phyloP scores from a whole-genome alignment of 2,113 vertebrate genomes.

The Diadophis punctatus region DNA sequence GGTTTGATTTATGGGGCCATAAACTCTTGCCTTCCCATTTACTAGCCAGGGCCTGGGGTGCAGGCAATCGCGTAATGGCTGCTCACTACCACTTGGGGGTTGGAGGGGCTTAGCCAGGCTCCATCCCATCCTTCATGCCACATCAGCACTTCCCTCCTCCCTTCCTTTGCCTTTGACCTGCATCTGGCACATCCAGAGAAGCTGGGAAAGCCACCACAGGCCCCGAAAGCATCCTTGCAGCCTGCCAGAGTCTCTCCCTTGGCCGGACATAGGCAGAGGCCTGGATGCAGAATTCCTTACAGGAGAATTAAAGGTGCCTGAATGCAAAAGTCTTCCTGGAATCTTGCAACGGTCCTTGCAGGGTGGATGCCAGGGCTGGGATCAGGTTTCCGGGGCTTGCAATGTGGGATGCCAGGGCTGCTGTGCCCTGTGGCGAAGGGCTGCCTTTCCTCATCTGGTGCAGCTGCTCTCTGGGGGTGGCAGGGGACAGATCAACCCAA shows the following conservation, averaged over 20 bases:
- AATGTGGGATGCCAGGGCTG: too few species aligned
- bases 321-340: background rate
- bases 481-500: background rate
- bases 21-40: constrained; percentile 7
- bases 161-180: background rate
- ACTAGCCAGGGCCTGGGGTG: background rate
- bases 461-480: background rate
- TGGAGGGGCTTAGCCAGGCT: background rate
- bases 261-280: background rate
- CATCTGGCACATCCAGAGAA: accelerated
- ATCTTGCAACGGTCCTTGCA: background rate
- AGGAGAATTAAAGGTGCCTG: background rate
- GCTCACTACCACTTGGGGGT: background rate
- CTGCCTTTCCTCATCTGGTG: background rate
- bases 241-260: background rate
- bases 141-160: background rate
- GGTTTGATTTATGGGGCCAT: constrained; percentile 15
- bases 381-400: background rate
- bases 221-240: background rate
- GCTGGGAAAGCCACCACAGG: background rate
- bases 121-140: background rate
- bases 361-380: too few species aligned
- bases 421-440: background rate
- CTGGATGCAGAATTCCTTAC: background rate
- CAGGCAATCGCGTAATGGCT: constrained; percentile 14